Evolutionary conservation across 1,140 invertebrate species (phyloP).

Genomic region (Tetramorium alpestre): DNA sequence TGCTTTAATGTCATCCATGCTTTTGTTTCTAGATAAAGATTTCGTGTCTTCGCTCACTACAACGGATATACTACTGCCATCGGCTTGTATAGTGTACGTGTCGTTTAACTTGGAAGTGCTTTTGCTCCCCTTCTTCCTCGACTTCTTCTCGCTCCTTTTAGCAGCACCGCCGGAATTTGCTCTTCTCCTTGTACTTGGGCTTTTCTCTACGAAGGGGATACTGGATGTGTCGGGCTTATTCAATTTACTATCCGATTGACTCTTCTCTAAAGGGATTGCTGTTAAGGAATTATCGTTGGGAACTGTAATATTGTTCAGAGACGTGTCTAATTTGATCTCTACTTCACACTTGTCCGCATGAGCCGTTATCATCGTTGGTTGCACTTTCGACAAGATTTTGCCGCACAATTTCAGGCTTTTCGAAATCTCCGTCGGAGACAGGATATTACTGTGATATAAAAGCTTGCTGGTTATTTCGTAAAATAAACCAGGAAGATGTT

Average conservation of each 20-base stretch:
- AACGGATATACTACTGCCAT: conserved; percentile 78
- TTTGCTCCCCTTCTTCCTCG: conserved; percentile 82
- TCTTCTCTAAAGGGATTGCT: conserved; percentile 87
- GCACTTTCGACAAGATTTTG: conserved; percentile 92
- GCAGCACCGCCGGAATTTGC: conserved; percentile 82
- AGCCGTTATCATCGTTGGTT: conserved; percentile 86
- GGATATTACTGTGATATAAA: conserved; percentile 86
- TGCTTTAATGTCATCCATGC: conserved; percentile 81
- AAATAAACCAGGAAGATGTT: conserved; percentile 92
- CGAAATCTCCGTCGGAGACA: conserved; percentile 89
- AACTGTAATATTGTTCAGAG: conserved; percentile 24
- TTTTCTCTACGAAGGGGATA: conserved; percentile 75
- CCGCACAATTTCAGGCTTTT: conserved; percentile 89
- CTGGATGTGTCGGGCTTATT: conserved; percentile 84
- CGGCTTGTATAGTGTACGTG: conserved; percentile 71
- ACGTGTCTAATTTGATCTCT: conserved; percentile 63
- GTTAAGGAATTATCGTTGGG: conserved; percentile 74
- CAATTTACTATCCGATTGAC: conserved; percentile 89
- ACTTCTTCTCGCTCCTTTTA: conserved; percentile 82
- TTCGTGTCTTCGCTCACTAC: conserved; percentile 78
- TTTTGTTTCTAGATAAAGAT: conserved; percentile 77
- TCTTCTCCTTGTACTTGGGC: conserved; percentile 81
- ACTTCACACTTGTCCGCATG: conserved; percentile 72
- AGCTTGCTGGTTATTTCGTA: conserved; percentile 88
- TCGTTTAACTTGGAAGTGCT: conserved; percentile 82